Percentiles rank a stretch among this genome's conserved stretches.
phyloP scores from a whole-genome alignment of 2,888 invertebrate species.

The Actias luna region DNA sequence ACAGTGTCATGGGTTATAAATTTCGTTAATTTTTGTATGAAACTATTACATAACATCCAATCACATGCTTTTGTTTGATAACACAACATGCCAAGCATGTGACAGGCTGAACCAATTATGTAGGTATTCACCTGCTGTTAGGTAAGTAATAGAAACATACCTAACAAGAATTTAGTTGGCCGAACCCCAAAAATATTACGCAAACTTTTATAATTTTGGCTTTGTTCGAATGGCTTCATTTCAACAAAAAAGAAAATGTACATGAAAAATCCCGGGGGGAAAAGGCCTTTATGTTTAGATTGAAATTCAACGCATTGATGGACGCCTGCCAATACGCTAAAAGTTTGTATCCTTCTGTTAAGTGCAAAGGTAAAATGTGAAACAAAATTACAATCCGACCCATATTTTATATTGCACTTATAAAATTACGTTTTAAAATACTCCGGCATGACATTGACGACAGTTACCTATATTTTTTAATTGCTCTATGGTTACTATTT shows the following conservation, averaged over 20 bases:
- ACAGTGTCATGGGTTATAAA: too few relatives aligned
- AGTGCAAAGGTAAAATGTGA: too few relatives aligned
- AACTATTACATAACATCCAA: neutral
- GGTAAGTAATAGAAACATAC: conserved; percentile 1
- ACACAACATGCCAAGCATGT: neutral
- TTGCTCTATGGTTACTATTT: too few relatives aligned
- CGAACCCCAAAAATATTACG: conserved; percentile 7
- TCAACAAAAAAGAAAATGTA: neutral
- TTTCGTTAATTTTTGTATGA: neutral
- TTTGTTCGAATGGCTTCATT: neutral
- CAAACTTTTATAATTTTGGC: conserved; percentile 1
- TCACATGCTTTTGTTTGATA: conserved; percentile 13
- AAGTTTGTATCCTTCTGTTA: too few relatives aligned
- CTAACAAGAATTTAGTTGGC: conserved; percentile 11
- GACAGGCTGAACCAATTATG: conserved; percentile 9
- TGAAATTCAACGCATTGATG: neutral
- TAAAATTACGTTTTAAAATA: neutral
- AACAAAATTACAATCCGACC: too few relatives aligned
- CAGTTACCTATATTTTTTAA: too few relatives aligned
- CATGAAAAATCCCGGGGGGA: neutral
- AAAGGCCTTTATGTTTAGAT: neutral
- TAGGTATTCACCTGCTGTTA: neutral
- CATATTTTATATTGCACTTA: neutral
- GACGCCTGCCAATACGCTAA: neutral
- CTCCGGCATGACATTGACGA: too few relatives aligned